Evolutionary conservation across 1,140 invertebrate genomes (phyloP).

Genomic region (Lepeophtheirus salmonis): DNA sequence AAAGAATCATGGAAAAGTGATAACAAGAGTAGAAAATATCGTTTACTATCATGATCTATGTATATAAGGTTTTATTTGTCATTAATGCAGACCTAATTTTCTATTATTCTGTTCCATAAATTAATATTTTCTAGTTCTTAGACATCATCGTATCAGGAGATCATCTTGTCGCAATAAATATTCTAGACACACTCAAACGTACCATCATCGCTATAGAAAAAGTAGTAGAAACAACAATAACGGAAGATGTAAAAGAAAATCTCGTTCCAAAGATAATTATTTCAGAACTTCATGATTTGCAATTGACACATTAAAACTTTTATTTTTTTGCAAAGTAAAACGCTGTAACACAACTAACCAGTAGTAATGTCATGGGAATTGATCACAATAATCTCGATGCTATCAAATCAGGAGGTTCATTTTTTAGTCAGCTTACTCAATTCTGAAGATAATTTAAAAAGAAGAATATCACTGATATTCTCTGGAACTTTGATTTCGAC

Average conservation of each 20-base stretch:
- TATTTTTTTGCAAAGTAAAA: slow-evolving; percentile 11
- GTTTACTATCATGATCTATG: background rate
- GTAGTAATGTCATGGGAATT: slow-evolving; percentile 12
- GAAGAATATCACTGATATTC: slow-evolving; percentile 8
- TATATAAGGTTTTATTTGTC: background rate
- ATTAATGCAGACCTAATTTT: too few species aligned
- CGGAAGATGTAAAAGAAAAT: background rate
- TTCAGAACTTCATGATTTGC: background rate
- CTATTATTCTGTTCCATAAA: too few species aligned
- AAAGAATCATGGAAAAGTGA: background rate
- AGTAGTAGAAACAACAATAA: background rate
- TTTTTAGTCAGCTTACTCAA: background rate
- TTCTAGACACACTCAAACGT: background rate
- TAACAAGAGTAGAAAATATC: background rate
- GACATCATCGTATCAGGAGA: background rate
- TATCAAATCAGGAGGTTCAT: slow-evolving; percentile 12
- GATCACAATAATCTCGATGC: slow-evolving; percentile 7
- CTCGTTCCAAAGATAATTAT: background rate
- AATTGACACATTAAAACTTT: slow-evolving; percentile 9
- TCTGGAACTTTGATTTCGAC: background rate
- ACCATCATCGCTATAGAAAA: background rate
- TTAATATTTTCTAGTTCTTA: too few species aligned
- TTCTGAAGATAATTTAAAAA: slow-evolving; percentile 6
- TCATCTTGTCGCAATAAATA: background rate
- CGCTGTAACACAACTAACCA: slow-evolving; percentile 6